These are phyloP conservation scores for Hedya salicella DNA, from an alignment of 2,888 invertebrate genomes.

Conservation along the genomic window DNA sequence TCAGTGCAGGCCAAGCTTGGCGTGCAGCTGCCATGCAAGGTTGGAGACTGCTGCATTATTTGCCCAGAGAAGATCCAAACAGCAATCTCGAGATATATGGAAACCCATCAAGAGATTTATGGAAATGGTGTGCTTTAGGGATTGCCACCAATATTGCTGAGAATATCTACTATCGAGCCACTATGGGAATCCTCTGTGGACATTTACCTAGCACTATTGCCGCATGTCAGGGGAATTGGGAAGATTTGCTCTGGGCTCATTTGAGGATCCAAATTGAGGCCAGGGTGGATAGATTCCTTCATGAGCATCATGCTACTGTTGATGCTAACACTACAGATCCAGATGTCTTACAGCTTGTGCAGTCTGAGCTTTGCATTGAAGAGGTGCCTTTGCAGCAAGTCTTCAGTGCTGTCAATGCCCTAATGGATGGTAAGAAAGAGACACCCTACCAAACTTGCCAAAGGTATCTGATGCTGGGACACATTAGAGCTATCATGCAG, in stretches of 20 bases:
- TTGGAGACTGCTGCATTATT: constrained; percentile 95
- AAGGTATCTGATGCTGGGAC: constrained; percentile 93
- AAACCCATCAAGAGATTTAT: constrained; percentile 91
- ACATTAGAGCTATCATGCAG: constrained; percentile 89
- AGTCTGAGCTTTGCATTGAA: constrained; percentile 68
- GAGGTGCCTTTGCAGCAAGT: constrained; percentile 75
- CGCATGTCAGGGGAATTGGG: constrained; percentile 92
- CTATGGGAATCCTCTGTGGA: constrained; percentile 93
- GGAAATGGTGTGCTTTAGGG: constrained; percentile 90
- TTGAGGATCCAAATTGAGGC: constrained; percentile 92
- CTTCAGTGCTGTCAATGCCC: constrained; percentile 74
- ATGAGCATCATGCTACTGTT: constrained; percentile 77
- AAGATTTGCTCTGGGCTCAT: constrained; percentile 96
- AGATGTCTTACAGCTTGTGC: constrained; percentile 74
- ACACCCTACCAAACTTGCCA: constrained; percentile 91
- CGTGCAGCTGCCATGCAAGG: constrained; percentile 95
- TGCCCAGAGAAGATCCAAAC: constrained; percentile 86
- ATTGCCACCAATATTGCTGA: constrained; percentile 84
- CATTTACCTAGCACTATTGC: constrained; percentile 91
- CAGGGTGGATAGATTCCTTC: constrained; percentile 88
- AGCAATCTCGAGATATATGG: constrained; percentile 88
- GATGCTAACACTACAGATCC: constrained; percentile 74
- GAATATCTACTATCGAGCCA: constrained; percentile 86
- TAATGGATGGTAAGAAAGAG: constrained; percentile 84
- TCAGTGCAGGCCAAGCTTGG: constrained; percentile 96